Evolutionary conservation across 2,113 vertebrate species (phyloP).

Genomic region (Catharus bicknelli): DNA sequence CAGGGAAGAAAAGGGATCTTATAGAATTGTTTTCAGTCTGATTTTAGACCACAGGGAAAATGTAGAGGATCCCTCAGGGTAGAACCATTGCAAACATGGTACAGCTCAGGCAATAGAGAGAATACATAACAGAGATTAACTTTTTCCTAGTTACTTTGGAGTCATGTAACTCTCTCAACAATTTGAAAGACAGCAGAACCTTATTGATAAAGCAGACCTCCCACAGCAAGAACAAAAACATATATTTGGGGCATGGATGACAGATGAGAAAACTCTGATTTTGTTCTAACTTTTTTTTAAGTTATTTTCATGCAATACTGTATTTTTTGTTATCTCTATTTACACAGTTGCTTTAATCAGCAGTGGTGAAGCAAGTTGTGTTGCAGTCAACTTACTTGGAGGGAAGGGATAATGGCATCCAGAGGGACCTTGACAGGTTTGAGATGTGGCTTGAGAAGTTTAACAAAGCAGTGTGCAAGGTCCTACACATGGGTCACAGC

Average conservation of each 20-base stretch:
- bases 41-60: neutral
- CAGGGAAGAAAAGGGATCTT: neutral
- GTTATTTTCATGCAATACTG: neutral
- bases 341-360: neutral
- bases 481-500: no score
- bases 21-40: neutral
- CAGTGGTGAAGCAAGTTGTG: neutral
- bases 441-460: neutral
- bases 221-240: neutral
- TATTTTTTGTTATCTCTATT: neutral
- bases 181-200: neutral
- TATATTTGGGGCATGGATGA: neutral
- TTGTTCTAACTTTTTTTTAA: neutral
- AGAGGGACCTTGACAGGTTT: neutral
- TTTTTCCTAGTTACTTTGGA: neutral
- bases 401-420: neutral
- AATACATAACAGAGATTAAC: neutral
- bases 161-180: neutral
- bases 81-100: neutral
- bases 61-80: neutral
- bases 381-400: neutral
- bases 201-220: neutral
- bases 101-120: neutral
- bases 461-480: neutral
- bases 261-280: neutral